phyloP scores from a whole-genome alignment of 1,140 invertebrate genomes.

The Pseudomyrmex flavicornis region DNA sequence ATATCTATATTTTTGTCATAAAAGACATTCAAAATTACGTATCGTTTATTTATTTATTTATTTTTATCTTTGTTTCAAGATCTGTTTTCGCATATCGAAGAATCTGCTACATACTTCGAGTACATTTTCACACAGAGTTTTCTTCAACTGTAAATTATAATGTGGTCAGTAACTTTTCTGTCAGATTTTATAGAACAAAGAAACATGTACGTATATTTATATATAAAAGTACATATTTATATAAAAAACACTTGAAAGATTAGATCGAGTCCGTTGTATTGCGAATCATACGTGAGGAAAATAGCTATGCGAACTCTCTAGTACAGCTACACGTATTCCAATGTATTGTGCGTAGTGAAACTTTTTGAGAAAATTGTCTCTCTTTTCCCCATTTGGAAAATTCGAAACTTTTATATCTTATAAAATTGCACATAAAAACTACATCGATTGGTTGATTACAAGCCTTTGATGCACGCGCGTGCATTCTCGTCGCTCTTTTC shows the following conservation, averaged over 20 bases:
- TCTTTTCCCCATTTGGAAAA: too few species aligned
- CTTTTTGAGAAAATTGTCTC: too few species aligned
- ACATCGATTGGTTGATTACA: not conserved
- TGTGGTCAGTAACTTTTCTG: not conserved
- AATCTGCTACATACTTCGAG: slow-evolving; percentile 23
- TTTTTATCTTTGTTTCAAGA: not conserved
- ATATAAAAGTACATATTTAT: slow-evolving; percentile 2
- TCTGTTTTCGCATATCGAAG: not conserved
- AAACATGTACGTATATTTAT: not conserved
- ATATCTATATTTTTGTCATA: too few species aligned
- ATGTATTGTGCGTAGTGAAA: slow-evolving; percentile 38
- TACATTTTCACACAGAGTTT: not conserved
- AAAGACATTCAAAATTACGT: too few species aligned
- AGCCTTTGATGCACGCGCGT: not conserved
- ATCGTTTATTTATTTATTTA: not conserved
- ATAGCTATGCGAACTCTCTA: not conserved
- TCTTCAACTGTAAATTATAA: not conserved
- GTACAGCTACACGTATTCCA: not conserved
- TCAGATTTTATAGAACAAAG: too few species aligned
- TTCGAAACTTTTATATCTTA: slow-evolving; percentile 7
- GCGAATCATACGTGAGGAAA: not conserved
- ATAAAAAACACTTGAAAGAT: not conserved
- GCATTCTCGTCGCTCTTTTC: not conserved
- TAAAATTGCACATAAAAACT: slow-evolving; percentile 19
- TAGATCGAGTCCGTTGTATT: not conserved